Conservation (phyloP, 2,888 invertebrate species). For the Penaeus monodon region DNA sequence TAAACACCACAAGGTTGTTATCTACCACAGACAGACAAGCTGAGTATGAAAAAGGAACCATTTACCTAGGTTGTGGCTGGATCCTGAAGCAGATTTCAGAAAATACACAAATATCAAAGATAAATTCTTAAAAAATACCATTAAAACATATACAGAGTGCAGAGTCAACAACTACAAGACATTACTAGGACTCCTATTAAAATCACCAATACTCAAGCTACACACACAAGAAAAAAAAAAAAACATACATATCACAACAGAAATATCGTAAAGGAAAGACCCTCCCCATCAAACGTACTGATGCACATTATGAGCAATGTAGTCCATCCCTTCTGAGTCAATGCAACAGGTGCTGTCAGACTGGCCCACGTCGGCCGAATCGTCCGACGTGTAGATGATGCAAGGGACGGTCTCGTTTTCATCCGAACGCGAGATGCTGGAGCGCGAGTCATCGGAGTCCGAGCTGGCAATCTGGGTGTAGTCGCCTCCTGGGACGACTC, state of each 20-base stretch:
- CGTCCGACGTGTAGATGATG: slow-evolving; percentile 57
- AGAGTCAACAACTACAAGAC: too few species aligned
- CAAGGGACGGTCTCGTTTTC: slow-evolving; percentile 44
- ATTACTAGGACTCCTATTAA: too few species aligned
- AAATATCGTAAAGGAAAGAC: too few species aligned
- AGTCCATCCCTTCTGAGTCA: slow-evolving; percentile 46
- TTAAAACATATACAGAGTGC: background rate
- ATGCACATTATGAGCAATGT: slow-evolving; percentile 50
- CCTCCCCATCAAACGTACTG: slow-evolving; percentile 26
- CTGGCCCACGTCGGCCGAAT: slow-evolving; percentile 55
- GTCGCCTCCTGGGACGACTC: background rate
- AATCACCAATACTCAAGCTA: too few species aligned
- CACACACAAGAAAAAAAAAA: too few species aligned
- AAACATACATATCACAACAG: too few species aligned
- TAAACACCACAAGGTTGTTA: background rate
- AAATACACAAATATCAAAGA: too few species aligned
- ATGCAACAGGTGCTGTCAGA: slow-evolving; percentile 50
- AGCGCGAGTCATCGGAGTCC: slow-evolving; percentile 59
- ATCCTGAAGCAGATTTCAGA: too few species aligned
- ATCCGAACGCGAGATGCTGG: slow-evolving; percentile 49
- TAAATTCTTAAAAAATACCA: background rate
- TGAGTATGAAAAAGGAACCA: too few species aligned
- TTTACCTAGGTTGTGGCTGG: too few species aligned
- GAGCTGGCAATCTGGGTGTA: slow-evolving; percentile 46
- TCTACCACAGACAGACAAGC: background rate